Base-by-base conservation (phyloP, 2,113 vertebrate genomes). In the Xiphophorus couchianus region DNA sequence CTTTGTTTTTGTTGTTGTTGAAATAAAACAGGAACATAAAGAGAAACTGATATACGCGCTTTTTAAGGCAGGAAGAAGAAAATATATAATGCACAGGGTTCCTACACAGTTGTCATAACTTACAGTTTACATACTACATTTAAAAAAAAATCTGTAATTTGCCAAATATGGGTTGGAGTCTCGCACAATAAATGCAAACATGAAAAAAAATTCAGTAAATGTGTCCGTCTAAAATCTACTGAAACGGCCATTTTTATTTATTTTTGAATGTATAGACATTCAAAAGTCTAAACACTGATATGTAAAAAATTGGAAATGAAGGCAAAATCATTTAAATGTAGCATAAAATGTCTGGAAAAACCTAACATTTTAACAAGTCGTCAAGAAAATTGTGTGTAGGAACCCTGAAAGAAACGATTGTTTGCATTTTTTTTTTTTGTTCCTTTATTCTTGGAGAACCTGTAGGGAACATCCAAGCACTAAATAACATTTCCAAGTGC, bases 1-100 rank as follows among this genome's bases (percentile, higher is more conserved):
- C 2, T 1, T 9, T 37, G 10, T 35, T 35, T 10, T 37, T 35
- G 33, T 54, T 61, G 37, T 22, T 63, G 11, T 37, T 29, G n/a
- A 69, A 69, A 80, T 3, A 2, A 72, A 72, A 68, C 1, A n/a
- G 33, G 79, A 22, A 42, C 17, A 7, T 62, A 61, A 13, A 3
- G 27, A 70, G 25, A 1, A 42, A 62, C 51, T 10, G 44, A 17
- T 48, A 48, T 17, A 17, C 1, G 17, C 17, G 0, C 22, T 54
- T 58, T 58, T n/a, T n/a, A n/a, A 58, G 51, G 51, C 9, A 25
- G n/a, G 51, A 11, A 58, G 51, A n/a, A 58, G 25, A 25, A 22
- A 54, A 17, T 17, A 9, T 2, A 1, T n/a, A 25, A 3, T 25
- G 51, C 22, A 3, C 51, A 58, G 51, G 19, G 51, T 58, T 58